Percentiles rank a stretch among this genome's conserved stretches.
phyloP scores from a whole-genome alignment of 2,113 vertebrate genomes.

The Emydura subglobosa region DNA sequence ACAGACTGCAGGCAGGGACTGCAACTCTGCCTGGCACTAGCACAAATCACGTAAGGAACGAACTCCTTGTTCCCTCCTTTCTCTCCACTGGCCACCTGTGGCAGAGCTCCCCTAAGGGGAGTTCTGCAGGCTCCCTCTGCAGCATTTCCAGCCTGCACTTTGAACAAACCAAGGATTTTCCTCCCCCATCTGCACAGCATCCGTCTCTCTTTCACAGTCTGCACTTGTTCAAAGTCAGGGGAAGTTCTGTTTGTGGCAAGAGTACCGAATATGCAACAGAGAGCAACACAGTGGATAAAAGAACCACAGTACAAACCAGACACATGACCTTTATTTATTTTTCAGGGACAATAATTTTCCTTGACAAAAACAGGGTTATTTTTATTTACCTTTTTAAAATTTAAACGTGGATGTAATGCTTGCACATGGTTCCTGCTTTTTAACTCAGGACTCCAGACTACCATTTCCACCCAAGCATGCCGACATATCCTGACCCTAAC shows the following conservation, averaged over 20 bases:
- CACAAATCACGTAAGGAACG: fast-evolving
- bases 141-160: neutral
- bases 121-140: neutral
- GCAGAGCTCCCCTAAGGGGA: neutral
- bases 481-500: neutral
- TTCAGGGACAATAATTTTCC: neutral
- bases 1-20: neutral
- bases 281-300: neutral
- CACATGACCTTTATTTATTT: neutral
- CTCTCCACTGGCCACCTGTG: neutral
- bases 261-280: neutral
- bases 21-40: neutral
- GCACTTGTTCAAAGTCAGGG: neutral
- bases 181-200: neutral
- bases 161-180: neutral
- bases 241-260: neutral
- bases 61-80: neutral
- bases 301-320: neutral
- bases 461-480: neutral
- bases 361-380: neutral
- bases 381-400: neutral
- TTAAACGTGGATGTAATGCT: neutral
- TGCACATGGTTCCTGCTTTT: neutral
- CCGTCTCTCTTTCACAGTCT: neutral
- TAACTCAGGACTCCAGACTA: neutral